Percentiles rank a stretch among this genome's conserved stretches.
These are phyloP conservation scores for Bombus pyrosoma DNA, from an alignment of 1,140 invertebrate genomes.

Conservation along the genomic window DNA sequence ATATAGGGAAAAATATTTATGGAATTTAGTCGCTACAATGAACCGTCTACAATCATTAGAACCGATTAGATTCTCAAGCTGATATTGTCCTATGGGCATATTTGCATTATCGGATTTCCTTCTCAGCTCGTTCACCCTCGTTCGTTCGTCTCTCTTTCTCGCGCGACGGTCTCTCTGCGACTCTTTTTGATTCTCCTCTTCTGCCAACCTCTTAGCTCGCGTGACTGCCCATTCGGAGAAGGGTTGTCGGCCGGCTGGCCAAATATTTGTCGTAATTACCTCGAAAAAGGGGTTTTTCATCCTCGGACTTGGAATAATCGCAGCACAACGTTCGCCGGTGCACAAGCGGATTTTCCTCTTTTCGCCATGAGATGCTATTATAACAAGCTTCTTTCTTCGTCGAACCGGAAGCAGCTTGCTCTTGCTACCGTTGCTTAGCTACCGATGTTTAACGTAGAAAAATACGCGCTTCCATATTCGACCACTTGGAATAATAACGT, in stretches of 20 bases:
- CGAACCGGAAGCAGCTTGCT: conserved; percentile 55
- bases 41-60: conserved; percentile 70
- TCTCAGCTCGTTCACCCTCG: conserved; percentile 2
- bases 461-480: conserved; percentile 43
- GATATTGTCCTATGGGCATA: conserved; percentile 63
- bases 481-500: conserved; percentile 75
- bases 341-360: conserved; percentile 65
- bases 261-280: conserved; percentile 83
- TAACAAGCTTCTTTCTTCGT: conserved; percentile 25
- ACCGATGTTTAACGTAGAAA: conserved; percentile 38
- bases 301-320: conserved; percentile 33
- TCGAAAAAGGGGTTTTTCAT: conserved; percentile 52
- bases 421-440: neutral
- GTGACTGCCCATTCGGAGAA: conserved; percentile 75
- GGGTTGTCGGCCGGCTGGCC: conserved; percentile 79
- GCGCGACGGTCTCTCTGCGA: neutral
- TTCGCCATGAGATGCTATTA: conserved; percentile 45
- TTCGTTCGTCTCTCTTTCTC: neutral
- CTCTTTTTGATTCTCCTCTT: conserved; percentile 5
- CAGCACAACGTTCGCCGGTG: conserved; percentile 35
- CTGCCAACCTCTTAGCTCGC: conserved; percentile 74
- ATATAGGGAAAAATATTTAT: conserved; percentile 81
- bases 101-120: conserved; percentile 66
- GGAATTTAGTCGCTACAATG: conserved; percentile 72
- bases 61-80: conserved; percentile 70